These are phyloP conservation scores for Neoniphon sammara DNA, from an alignment of 2,797 vertebrate species.

Conservation along the genomic window DNA sequence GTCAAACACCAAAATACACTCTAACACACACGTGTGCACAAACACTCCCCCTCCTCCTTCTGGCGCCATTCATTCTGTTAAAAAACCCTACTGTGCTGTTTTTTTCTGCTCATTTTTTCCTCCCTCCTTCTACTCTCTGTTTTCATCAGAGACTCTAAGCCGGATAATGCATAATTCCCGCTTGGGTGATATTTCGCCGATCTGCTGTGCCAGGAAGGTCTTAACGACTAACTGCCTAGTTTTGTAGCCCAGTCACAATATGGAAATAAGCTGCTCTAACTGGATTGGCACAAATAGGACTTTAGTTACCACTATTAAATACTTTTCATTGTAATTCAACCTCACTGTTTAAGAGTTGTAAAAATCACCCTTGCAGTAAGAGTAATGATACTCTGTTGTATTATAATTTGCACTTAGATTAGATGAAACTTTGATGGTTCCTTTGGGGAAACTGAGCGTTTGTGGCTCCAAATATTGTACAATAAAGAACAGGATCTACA, in stretches of 20 bases:
- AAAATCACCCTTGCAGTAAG: background rate
- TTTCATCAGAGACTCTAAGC: constrained; percentile 39
- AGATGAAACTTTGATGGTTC: no score
- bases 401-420: no score
- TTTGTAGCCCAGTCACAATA: constrained; percentile 37
- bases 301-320: constrained; percentile 13
- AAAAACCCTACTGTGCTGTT: constrained; percentile 1
- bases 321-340: background rate
- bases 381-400: no score
- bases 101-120: constrained; percentile 25
- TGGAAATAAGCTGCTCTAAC: constrained; percentile 33
- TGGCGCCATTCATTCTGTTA: constrained; percentile 8
- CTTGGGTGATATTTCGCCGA: constrained; percentile 52
- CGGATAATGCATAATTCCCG: constrained; percentile 59
- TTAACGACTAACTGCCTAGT: constrained; percentile 30
- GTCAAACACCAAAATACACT: background rate
- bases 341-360: background rate
- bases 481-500: background rate
- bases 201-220: constrained; percentile 53
- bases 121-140: constrained; percentile 12
- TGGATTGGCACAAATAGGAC: constrained; percentile 25
- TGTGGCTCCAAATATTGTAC: background rate
- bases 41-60: background rate
- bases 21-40: background rate
- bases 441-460: background rate